These are phyloP conservation scores for Echinops telfairi DNA, from an alignment of 2,113 vertebrate species.

Conservation along the genomic window DNA sequence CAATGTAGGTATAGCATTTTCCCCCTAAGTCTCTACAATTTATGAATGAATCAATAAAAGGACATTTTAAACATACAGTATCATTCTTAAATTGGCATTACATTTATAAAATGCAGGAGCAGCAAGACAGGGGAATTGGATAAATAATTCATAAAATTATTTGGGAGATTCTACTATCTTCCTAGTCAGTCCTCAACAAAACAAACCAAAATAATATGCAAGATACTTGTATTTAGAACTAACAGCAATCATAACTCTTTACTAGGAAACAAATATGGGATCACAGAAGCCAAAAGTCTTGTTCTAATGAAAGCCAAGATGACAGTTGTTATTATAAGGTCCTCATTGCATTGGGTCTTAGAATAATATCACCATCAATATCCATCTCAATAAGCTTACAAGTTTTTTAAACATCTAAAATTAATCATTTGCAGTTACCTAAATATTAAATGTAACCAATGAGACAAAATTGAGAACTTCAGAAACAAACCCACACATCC, in stretches of 20 bases:
- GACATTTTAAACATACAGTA: slow-evolving; percentile 33
- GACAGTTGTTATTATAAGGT: slow-evolving; percentile 17
- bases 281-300: slow-evolving; percentile 27
- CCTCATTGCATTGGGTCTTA: not conserved
- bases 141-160: slow-evolving; percentile 30
- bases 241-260: slow-evolving; percentile 44
- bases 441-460: slow-evolving; percentile 20
- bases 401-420: slow-evolving; percentile 12
- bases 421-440: slow-evolving; percentile 34
- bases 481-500: not conserved
- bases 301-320: slow-evolving; percentile 29
- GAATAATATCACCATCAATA: not conserved
- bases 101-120: slow-evolving; percentile 22
- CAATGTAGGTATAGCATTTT: not conserved
- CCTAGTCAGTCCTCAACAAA: slow-evolving; percentile 26
- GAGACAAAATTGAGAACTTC: not conserved
- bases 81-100: slow-evolving; percentile 50
- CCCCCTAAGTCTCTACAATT: not conserved
- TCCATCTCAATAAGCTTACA: slow-evolving; percentile 4
- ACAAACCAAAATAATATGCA: slow-evolving; percentile 14
- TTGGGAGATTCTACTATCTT: slow-evolving; percentile 27
- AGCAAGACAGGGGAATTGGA: not conserved
- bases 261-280: slow-evolving; percentile 51
- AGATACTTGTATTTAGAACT: not conserved
- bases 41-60: slow-evolving; percentile 53